Conservation (phyloP, 2,797 vertebrate species). For the Kryptolebias ocellatus region DNA sequence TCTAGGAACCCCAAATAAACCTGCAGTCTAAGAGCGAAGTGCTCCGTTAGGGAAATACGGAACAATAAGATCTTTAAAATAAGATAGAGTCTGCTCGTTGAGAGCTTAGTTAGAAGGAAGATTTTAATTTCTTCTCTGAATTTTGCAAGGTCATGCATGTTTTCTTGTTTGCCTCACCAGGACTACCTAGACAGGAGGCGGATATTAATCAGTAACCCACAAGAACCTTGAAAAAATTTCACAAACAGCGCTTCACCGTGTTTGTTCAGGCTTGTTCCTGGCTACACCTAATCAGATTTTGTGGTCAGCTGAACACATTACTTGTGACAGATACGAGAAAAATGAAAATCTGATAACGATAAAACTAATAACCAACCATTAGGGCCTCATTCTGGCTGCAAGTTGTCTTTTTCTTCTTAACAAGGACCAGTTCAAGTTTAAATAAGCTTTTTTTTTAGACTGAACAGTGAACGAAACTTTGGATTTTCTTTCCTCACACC, state of each 20-base stretch:
- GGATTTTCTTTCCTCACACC: neutral
- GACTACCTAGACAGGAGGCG: too few relatives aligned
- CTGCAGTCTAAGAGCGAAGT: too few relatives aligned
- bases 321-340: neutral
- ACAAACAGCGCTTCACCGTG: neutral
- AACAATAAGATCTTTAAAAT: too few relatives aligned
- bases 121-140: neutral
- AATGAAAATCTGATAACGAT: slow-evolving; percentile 13
- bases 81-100: too few relatives aligned
- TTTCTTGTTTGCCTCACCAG: slow-evolving; percentile 3
- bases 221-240: neutral
- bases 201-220: slow-evolving; percentile 36
- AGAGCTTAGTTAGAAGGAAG: too few relatives aligned
- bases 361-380: slow-evolving; percentile 6
- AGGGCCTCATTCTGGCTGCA: fast-evolving
- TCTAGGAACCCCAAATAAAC: too few relatives aligned
- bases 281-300: neutral
- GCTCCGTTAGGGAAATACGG: too few relatives aligned
- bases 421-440: neutral
- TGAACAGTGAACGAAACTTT: neutral
- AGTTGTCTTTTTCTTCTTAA: neutral
- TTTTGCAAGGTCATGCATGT: neutral
- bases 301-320: neutral
- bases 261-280: neutral
- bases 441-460: neutral